Base-by-base conservation (phyloP, 2,888 invertebrate genomes). In the Meganola albula region DNA sequence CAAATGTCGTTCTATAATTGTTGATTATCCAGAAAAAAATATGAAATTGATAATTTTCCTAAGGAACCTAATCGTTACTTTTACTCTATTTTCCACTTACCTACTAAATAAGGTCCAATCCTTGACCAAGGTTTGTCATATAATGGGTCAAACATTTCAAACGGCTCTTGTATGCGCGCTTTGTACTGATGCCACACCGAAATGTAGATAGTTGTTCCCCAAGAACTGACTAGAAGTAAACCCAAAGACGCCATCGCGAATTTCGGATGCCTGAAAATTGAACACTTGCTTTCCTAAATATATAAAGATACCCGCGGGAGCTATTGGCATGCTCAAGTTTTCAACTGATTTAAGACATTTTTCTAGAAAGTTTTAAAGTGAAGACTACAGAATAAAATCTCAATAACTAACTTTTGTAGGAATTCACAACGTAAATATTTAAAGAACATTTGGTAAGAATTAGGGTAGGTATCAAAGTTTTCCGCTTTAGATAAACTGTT, bases 111-210 rank as follows among this genome's bases (percentile, higher is more conserved):
- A 6, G 94, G 91, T 5, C 93, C 93, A 12, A 93, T 90, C 55
- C 94, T 87, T 42, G 93, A 88, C 94, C 94, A 94, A 5, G 94
- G 94, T 58, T 94, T 94, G 72, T 94, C 93, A 65, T 94, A 94
- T 4, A 94, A 78, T 45, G 92, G 90, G 72, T 94, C 93, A 69
- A 94, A 94, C 59, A 94, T 89, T 47, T 93, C 93, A 56, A 94
- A 94, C 1, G 94, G 94, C 58, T 93, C 90, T 51, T 93, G 90
- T 36, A 94, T 92, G 48, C 92, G 86, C 27, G 91, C 91, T 28
- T 89, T 88, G 66, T 93, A 94, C 53, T 93, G 89, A 69, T 91
- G 89, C 74, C 89, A 89, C 59, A 92, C 89, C 0, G 94, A 93
- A 40, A 94, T 88, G 49, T 91, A 84, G 53, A 93, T 93, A 7